phyloP scores from a whole-genome alignment of 1,140 invertebrate genomes.

The Drosophila auraria region DNA sequence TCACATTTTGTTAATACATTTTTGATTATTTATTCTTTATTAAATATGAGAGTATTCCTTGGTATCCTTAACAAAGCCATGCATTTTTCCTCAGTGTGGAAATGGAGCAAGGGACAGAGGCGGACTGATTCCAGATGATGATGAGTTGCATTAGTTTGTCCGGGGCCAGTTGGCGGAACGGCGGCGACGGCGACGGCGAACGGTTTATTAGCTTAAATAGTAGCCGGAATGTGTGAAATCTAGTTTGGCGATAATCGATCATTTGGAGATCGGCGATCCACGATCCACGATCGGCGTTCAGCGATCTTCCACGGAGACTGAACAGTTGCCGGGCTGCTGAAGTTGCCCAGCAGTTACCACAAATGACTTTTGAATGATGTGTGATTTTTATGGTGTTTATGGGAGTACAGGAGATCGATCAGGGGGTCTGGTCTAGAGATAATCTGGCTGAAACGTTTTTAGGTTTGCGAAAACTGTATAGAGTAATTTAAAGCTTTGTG shows the following conservation, averaged over 20 bases:
- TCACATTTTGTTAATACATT: too few relatives aligned
- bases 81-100: conserved; percentile 17
- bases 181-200: conserved; percentile 14
- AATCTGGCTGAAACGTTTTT: neutral
- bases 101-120: conserved; percentile 46
- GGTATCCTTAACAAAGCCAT: too few relatives aligned
- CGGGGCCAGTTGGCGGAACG: conserved; percentile 14
- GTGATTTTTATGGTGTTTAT: neutral
- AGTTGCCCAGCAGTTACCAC: conserved; percentile 1
- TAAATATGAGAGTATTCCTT: too few relatives aligned
- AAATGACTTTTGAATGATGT: conserved; percentile 13
- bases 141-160: conserved; percentile 56
- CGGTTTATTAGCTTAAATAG: conserved; percentile 78
- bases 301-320: neutral
- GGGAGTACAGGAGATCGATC: too few relatives aligned
- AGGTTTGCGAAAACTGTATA: too few relatives aligned
- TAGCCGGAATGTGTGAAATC: conserved; percentile 73
- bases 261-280: conserved; percentile 48
- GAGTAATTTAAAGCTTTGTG: too few relatives aligned
- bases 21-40: too few relatives aligned
- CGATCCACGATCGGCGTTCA: too few relatives aligned
- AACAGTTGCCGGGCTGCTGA: neutral
- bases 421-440: neutral
- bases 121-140: conserved; percentile 45
- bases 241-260: conserved; percentile 70